Conservation (phyloP, 2,113 vertebrate species). For the Platysteira castanea region DNA sequence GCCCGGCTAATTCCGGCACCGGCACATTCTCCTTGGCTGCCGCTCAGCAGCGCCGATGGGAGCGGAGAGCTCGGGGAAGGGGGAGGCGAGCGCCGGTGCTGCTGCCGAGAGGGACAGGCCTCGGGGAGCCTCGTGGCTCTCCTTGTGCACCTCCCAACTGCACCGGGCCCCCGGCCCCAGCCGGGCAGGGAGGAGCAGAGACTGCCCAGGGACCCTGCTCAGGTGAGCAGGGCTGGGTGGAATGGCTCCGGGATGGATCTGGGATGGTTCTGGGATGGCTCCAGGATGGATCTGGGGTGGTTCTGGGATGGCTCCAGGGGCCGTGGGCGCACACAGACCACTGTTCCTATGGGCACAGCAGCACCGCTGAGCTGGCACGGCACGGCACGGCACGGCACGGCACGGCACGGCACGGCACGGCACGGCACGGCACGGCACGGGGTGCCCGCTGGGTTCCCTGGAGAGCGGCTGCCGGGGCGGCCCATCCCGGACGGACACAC, state of each 20-base stretch:
- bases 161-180: background rate
- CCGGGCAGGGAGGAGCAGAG: background rate
- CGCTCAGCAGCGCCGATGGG: background rate
- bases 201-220: accelerated
- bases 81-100: accelerated
- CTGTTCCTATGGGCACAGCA: background rate
- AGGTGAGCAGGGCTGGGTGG: background rate
- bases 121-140: background rate
- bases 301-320: accelerated
- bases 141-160: background rate
- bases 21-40: background rate
- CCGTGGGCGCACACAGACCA: background rate
- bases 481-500: background rate
- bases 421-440: background rate
- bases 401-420: too few relatives aligned
- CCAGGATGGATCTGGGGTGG: accelerated
- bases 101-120: background rate
- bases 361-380: background rate
- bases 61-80: background rate
- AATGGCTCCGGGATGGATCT: background rate
- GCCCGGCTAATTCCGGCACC: background rate
- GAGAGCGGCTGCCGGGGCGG: background rate
- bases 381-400: background rate
- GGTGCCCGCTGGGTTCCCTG: background rate
- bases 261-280: background rate